A percentile compares a stretch with the other conserved stretches of the same genome.
These are phyloP conservation scores for Beris chalybata DNA, from an alignment of 2,888 invertebrate genomes.

Conservation along the genomic window DNA sequence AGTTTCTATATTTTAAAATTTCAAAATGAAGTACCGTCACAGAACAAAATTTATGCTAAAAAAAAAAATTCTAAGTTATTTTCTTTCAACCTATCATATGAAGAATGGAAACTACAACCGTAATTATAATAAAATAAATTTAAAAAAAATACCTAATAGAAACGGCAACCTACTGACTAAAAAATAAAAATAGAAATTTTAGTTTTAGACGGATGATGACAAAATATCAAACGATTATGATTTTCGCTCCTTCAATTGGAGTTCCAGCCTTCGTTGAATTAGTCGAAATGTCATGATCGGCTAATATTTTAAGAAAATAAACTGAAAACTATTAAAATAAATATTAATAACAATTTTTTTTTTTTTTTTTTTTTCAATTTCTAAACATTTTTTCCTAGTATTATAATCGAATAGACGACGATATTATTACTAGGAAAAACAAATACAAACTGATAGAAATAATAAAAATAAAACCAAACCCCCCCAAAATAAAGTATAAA, in stretches of 20 bases:
- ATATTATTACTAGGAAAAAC: constrained; percentile 13
- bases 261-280: constrained; percentile 29
- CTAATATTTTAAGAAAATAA: neutral
- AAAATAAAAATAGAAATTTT: too few species aligned
- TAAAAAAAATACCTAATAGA: too few species aligned
- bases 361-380: neutral
- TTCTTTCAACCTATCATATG: too few species aligned
- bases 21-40: too few species aligned
- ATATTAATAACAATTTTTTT: neutral
- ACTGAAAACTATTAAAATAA: neutral
- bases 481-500: constrained; percentile 10
- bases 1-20: too few species aligned
- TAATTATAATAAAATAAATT: too few species aligned
- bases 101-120: too few species aligned
- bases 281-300: constrained; percentile 24
- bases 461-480: constrained; percentile 9
- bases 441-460: constrained; percentile 11
- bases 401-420: constrained; percentile 8
- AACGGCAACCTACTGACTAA: too few species aligned
- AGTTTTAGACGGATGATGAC: constrained; percentile 14
- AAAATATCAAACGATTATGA: constrained; percentile 19
- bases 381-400: constrained; percentile 9
- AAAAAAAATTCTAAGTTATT: too few species aligned
- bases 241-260: constrained; percentile 31
- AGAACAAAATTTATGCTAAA: too few species aligned